phyloP scores from a whole-genome alignment of 2,888 invertebrate genomes.

The Ennomos quercinarius region DNA sequence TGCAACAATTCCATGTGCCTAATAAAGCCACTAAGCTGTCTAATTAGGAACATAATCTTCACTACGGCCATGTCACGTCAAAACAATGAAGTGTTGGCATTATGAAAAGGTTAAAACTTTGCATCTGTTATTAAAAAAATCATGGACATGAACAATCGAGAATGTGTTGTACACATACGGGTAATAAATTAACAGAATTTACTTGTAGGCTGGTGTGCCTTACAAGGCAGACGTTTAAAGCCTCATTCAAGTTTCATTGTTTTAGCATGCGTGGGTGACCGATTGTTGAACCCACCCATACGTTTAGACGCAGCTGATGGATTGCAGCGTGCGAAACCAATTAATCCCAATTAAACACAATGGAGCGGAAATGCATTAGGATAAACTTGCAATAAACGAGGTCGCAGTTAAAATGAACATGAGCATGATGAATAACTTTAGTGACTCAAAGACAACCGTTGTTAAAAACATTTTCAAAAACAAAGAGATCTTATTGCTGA shows the following conservation, averaged over 20 bases:
- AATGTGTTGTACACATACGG: constrained; percentile 36
- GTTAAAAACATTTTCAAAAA: background rate
- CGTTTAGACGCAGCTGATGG: constrained; percentile 60
- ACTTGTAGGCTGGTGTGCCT: constrained; percentile 60
- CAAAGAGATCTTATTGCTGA: no score
- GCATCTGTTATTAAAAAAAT: constrained; percentile 10
- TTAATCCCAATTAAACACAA: constrained; percentile 70
- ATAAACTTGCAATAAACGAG: constrained; percentile 19
- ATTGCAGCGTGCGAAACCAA: constrained; percentile 69
- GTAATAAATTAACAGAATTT: constrained; percentile 55
- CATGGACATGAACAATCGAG: constrained; percentile 20
- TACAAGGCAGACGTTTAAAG: constrained; percentile 60
- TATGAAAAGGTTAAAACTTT: constrained; percentile 15
- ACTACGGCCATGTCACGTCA: constrained; percentile 7
- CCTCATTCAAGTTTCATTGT: constrained; percentile 67
- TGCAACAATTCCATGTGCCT: constrained; percentile 47
- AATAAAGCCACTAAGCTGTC: constrained; percentile 48
- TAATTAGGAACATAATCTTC: constrained; percentile 49
- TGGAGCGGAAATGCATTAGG: constrained; percentile 55
- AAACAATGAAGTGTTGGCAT: constrained; percentile 16
- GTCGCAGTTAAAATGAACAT: constrained; percentile 12
- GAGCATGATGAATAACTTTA: constrained; percentile 2
- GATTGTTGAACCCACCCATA: constrained; percentile 75
- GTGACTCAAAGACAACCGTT: constrained; percentile 8
- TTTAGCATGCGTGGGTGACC: constrained; percentile 66